Evolutionary conservation across 1,140 invertebrate species (phyloP).

Genomic region (Caenorhabditis elegans): DNA sequence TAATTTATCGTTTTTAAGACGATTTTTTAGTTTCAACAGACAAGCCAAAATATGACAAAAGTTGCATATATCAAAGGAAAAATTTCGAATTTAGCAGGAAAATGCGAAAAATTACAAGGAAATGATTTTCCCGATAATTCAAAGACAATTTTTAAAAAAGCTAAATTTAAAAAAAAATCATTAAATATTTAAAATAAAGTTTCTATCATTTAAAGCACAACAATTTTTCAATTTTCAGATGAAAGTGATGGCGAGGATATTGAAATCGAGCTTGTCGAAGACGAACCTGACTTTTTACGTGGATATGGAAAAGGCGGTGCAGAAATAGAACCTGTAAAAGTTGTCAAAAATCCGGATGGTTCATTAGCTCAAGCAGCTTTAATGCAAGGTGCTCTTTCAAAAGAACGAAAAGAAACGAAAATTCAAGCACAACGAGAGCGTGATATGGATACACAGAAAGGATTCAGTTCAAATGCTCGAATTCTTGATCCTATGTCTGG

Average conservation of each 20-base stretch:
- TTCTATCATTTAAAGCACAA: too few species aligned
- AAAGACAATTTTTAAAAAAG: too few species aligned
- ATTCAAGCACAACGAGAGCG: slow-evolving; percentile 67
- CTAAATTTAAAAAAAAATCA: too few species aligned
- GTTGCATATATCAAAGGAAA: too few species aligned
- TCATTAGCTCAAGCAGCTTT: slow-evolving; percentile 94
- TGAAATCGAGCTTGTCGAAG: slow-evolving; percentile 97
- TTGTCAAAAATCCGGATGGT: slow-evolving; percentile 98
- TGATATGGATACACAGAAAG: slow-evolving; percentile 76
- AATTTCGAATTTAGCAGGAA: too few species aligned
- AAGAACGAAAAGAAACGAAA: slow-evolving; percentile 79
- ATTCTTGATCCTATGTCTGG: slow-evolving; percentile 81
- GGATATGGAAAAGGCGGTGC: slow-evolving; percentile 73
- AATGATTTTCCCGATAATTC: too few species aligned
- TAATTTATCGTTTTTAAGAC: too few species aligned
- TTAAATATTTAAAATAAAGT: too few species aligned
- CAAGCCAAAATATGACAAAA: too few species aligned
- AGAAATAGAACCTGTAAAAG: slow-evolving; percentile 89
- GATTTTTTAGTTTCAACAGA: too few species aligned
- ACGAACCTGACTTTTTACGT: slow-evolving; percentile 91
- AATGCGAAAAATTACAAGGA: too few species aligned
- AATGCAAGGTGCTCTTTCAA: slow-evolving; percentile 97
- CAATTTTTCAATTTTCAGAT: slow-evolving; percentile 71
- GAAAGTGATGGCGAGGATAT: slow-evolving; percentile 83
- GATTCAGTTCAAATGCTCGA: slow-evolving; percentile 79